Evolutionary conservation across 2,888 invertebrate species (phyloP).

Genomic region (Syrphus vitripennis): DNA sequence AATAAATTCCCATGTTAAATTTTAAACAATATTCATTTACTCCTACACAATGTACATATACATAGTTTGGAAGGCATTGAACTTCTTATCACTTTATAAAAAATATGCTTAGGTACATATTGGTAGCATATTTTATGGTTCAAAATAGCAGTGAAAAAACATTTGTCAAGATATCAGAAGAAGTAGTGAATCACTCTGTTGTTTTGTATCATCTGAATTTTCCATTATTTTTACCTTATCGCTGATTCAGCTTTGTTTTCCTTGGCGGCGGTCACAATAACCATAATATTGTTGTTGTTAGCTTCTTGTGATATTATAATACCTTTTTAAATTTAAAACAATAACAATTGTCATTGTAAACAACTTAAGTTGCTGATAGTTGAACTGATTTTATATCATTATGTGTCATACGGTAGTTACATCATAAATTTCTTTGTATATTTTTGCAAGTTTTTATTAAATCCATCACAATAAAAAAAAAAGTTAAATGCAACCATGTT

Average conservation of each 20-base stretch:
- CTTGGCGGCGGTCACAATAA: not conserved
- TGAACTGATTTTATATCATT: too few relatives aligned
- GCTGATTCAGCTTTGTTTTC: not conserved
- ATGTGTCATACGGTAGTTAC: not conserved
- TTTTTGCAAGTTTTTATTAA: not conserved
- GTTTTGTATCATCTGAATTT: not conserved
- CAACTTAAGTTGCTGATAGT: not conserved
- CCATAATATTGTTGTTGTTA: not conserved
- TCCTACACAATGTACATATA: too few relatives aligned
- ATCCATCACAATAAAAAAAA: not conserved
- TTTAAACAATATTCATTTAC: not conserved
- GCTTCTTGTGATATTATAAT: not conserved
- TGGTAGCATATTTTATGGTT: not conserved
- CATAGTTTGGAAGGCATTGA: constrained; percentile 40
- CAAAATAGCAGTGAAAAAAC: not conserved
- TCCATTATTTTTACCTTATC: not conserved
- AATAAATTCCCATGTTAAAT: not conserved
- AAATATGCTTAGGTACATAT: not conserved
- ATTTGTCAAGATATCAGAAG: not conserved
- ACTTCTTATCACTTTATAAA: constrained; percentile 29
- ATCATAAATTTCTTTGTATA: not conserved
- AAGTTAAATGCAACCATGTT: not conserved
- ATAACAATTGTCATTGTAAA: not conserved
- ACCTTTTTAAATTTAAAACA: not conserved
- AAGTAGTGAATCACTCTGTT: too few relatives aligned